Evolutionary conservation across 2,888 invertebrate genomes (phyloP).

Genomic region (Metopia argyrocephala): DNA sequence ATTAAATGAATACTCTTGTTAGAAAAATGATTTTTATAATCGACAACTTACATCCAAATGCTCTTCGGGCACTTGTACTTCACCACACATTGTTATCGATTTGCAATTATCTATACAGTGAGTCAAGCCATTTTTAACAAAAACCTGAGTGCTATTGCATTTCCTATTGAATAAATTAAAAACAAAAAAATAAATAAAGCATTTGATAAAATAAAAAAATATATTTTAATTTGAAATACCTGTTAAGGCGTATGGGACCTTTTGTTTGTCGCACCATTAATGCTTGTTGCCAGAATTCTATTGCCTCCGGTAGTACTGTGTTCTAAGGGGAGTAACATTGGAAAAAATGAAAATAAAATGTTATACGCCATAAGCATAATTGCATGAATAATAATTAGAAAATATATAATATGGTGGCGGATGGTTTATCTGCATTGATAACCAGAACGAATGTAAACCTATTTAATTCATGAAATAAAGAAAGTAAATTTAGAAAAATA

Average conservation of each 20-base stretch:
- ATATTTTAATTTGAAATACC: slow-evolving; percentile 80
- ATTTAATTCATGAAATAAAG: too few species aligned
- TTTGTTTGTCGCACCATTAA: slow-evolving; percentile 92
- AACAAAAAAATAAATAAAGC: too few species aligned
- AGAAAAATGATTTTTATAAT: not conserved
- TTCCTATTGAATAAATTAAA: slow-evolving; percentile 81
- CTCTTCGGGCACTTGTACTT: slow-evolving; percentile 93
- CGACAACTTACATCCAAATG: slow-evolving; percentile 96
- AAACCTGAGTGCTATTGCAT: slow-evolving; percentile 92
- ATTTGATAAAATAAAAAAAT: slow-evolving; percentile 1
- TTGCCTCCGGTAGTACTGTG: slow-evolving; percentile 93
- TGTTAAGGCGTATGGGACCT: slow-evolving; percentile 91
- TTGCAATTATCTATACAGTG: slow-evolving; percentile 93
- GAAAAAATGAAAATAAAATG: too few species aligned
- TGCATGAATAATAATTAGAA: too few species aligned
- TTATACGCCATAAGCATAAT: too few species aligned
- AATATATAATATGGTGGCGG: too few species aligned
- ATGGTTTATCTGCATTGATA: too few species aligned
- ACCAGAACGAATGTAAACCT: too few species aligned
- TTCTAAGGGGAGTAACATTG: too few species aligned
- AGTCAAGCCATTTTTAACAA: slow-evolving; percentile 88
- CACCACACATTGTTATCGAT: slow-evolving; percentile 94
- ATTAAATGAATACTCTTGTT: not conserved
- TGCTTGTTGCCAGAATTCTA: slow-evolving; percentile 95
- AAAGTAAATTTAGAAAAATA: too few species aligned